Conservation (phyloP, 1,140 invertebrate species). For the Listronotus bonariensis region DNA sequence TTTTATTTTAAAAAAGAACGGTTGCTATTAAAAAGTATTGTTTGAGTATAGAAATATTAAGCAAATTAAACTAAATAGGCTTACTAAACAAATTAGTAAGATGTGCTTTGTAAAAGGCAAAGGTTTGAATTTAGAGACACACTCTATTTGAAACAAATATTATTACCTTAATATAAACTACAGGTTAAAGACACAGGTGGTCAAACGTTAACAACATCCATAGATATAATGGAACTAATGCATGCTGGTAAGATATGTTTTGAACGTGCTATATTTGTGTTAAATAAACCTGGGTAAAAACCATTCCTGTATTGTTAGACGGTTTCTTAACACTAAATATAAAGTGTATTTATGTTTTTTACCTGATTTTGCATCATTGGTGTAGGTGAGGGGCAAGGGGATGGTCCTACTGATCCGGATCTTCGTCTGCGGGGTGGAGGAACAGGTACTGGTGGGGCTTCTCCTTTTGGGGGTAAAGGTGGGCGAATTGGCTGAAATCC, state of each 20-base stretch:
- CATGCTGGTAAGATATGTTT: neutral
- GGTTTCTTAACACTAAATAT: no score
- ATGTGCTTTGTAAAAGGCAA: no score
- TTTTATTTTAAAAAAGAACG: no score
- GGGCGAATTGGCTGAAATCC: constrained; percentile 62
- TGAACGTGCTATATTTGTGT: neutral
- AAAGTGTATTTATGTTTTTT: constrained; percentile 1
- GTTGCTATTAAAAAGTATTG: no score
- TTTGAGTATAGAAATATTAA: no score
- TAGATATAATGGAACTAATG: neutral
- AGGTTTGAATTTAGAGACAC: constrained; percentile 23
- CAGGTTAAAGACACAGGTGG: neutral
- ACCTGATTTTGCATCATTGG: constrained; percentile 51
- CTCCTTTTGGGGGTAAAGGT: constrained; percentile 79
- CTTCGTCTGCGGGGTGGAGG: constrained; percentile 79
- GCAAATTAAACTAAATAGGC: no score
- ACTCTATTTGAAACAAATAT: neutral
- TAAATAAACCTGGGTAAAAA: neutral
- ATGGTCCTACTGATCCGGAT: constrained; percentile 53
- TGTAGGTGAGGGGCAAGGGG: constrained; percentile 56
- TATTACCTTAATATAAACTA: no score
- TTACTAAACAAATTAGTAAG: no score
- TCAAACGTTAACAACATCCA: no score
- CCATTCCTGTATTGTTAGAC: no score
- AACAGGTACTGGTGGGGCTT: constrained; percentile 68